Evolutionary conservation across 1,140 invertebrate species (phyloP), one percentile per base, ranked within the genome.

Genomic region (Nephotettix cincticeps): DNA sequence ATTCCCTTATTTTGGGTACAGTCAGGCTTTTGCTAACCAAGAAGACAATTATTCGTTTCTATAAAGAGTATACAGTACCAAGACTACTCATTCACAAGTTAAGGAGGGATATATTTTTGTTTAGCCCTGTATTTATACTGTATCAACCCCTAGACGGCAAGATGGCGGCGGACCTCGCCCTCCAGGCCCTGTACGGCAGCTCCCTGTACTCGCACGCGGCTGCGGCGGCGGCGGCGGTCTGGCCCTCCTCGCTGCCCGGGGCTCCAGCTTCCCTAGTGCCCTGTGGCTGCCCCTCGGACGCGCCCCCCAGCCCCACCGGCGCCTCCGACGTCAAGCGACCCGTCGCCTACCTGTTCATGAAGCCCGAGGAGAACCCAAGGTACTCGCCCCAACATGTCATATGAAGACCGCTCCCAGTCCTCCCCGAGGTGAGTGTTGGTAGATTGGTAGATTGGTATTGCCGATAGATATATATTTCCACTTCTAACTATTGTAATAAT

Each of bases 381-480:
- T 71, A 73, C 73, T 76, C 81, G 0, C 84, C 85, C 0, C 84
- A 84, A 58, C 90, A 91, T 75, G 89, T 92, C 80, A 91, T 91
- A 88, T 92, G 90, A 91, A 91, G 89, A 84, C 90, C 90, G 82
- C 88, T 91, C 81, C 88, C 88, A 84, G 88, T 91, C 89, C 89
- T 91, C 82, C 90, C 88, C 66, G 75, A 73, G 21, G 78, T 82
- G 0, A 36, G 32, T 14, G n/a, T n/a, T n/a, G n/a, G n/a, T n/a
- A n/a, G n/a, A n/a, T n/a, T n/a, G n/a, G n/a, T n/a, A n/a, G n/a
- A n/a, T n/a, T n/a, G n/a, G n/a, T n/a, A n/a, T n/a, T n/a, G n/a
- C n/a, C n/a, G n/a, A n/a, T n/a, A n/a, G n/a, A n/a, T n/a, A n/a
- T n/a, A n/a, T n/a, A n/a, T n/a, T n/a, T n/a, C n/a, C n/a, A n/a